Evolutionary conservation across 1,140 invertebrate species (phyloP), one percentile per base, ranked within the genome.

Genomic region (Heliconius hewitsoni): DNA sequence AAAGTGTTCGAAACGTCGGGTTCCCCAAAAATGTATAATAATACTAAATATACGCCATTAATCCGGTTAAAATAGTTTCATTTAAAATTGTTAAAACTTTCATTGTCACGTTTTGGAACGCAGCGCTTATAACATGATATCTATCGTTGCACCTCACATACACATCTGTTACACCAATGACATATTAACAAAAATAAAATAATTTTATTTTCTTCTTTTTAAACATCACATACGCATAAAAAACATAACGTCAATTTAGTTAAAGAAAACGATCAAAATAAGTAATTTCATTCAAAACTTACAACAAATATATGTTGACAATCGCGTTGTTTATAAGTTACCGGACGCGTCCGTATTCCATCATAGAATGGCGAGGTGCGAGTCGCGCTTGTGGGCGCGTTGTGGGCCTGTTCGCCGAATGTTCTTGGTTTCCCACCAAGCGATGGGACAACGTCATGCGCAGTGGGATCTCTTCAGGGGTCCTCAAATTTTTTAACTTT

Each of bases 371-470:
- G 72, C 42, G 42, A 39, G 81, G 79, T 73, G 72, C 81, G 70
- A 80, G 5, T 73, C 88, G 91, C 89, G 78, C 86, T 71, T 70
- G 23, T 23, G 23, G 23, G 23, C 78, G 73, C 77, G 81, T 81
- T 72, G 74, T 71, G 76, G 46, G 79, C 75, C 80, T 73, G 82
- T 77, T 85, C 88, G 85, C 81, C 81, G 88, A 89, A 87, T 93
- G 91, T 90, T 90, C 91, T 92, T 91, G 88, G 86, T 86, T 88
- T 91, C 87, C 88, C 89, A 89, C 90, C 90, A 88, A 86, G 85
- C 85, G 82, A 89, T 87, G 13, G 0, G 42, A 13, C 3, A 3
- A 42, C 4, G 3, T 16, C 93, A 94, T 94, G 93, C 93, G 93
- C 93, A 92, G 78, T 92, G 82, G 82, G 78, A 79, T 81, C 85